These are phyloP conservation scores for Eumerus sabulonum DNA, from an alignment of 2,888 invertebrate genomes.

Conservation along the genomic window DNA sequence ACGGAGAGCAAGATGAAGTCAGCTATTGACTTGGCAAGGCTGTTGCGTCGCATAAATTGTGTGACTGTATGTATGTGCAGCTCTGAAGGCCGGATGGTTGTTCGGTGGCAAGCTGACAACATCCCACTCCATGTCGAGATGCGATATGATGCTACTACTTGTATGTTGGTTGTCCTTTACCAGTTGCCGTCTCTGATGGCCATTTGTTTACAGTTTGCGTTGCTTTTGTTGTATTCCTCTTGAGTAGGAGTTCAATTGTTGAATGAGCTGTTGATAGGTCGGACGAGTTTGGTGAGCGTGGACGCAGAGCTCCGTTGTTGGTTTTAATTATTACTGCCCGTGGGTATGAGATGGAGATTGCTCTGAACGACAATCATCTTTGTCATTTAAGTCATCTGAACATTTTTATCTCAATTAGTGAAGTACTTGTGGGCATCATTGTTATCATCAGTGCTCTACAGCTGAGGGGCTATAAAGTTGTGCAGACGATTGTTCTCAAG, in stretches of 20 bases:
- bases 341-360: conserved; percentile 7
- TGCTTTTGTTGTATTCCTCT: conserved; percentile 24
- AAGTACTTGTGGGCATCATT: conserved; percentile 56
- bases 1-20: conserved; percentile 13
- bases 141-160: too few relatives aligned
- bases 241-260: conserved; percentile 59
- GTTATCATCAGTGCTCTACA: conserved; percentile 18
- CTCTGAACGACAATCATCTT: conserved; percentile 49
- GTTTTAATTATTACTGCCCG: conserved; percentile 47
- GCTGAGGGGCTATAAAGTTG: conserved; percentile 19
- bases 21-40: conserved; percentile 15
- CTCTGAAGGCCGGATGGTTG: conserved; percentile 47
- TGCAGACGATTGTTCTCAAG: conserved; percentile 49
- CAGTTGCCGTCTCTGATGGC: conserved; percentile 23
- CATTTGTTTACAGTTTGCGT: conserved; percentile 8
- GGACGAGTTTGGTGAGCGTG: conserved; percentile 26
- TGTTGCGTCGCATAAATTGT: conserved; percentile 4
- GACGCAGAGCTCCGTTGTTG: conserved; percentile 18
- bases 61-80: conserved; percentile 28
- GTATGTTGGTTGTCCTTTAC: conserved; percentile 47
- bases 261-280: conserved; percentile 52
- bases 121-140: conserved; percentile 40
- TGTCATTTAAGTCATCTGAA: conserved; percentile 55
- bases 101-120: conserved; percentile 21
- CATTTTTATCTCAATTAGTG: conserved; percentile 61